phyloP scores from a whole-genome alignment of 64 coral and sea anemone species.

The Stichodactyla mertensii region DNA sequence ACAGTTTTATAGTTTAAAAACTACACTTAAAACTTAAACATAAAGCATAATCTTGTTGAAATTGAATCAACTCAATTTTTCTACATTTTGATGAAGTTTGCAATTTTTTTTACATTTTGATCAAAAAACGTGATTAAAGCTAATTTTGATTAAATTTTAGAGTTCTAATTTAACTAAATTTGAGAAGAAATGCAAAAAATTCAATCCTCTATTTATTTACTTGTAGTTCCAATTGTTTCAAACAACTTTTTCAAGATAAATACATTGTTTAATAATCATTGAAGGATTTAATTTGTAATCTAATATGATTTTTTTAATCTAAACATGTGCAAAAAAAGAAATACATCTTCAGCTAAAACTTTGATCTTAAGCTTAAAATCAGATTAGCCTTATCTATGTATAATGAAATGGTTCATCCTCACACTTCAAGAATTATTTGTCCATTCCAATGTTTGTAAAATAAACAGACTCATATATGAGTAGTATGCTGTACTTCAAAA shows the following conservation, averaged over 20 bases:
- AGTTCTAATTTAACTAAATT: not conserved
- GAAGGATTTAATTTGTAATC: not conserved
- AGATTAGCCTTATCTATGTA: not conserved
- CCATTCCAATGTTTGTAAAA: not conserved
- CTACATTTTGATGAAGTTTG: no score
- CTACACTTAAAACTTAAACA: no score
- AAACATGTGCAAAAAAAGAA: not conserved
- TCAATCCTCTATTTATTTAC: not conserved
- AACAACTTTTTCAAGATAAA: not conserved
- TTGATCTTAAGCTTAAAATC: not conserved
- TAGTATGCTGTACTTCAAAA: not conserved
- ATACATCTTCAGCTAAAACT: not conserved
- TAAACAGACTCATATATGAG: not conserved
- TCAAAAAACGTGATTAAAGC: no score
- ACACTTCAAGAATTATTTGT: not conserved
- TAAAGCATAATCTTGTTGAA: no score
- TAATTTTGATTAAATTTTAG: not conserved
- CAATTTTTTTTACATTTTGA: no score
- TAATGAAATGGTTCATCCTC: not conserved
- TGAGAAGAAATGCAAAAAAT: not conserved
- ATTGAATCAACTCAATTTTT: no score
- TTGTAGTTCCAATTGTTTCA: not conserved
- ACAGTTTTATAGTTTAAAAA: no score
- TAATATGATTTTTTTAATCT: not conserved
- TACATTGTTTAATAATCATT: not conserved